phyloP scores from a whole-genome alignment of 2,888 invertebrate species.

The Cerceris rybyensis region DNA sequence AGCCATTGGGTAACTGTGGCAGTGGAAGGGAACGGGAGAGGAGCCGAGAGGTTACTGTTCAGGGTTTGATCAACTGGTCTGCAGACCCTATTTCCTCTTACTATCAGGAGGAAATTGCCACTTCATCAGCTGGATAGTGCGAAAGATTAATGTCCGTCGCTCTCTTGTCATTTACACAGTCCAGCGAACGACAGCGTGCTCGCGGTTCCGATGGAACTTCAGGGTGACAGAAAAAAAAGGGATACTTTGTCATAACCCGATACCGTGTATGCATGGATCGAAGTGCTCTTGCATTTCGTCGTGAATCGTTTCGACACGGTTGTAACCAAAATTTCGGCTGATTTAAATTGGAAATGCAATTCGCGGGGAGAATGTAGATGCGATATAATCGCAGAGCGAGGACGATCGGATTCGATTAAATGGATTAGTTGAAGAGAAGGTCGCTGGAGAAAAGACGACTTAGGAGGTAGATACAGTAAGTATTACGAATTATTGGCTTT shows the following conservation, averaged over 20 bases:
- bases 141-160: slow-evolving; percentile 72
- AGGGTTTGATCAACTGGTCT: slow-evolving; percentile 74
- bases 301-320: not conserved
- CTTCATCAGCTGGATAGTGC: slow-evolving; percentile 77
- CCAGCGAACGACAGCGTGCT: slow-evolving; percentile 31
- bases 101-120: slow-evolving; percentile 80
- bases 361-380: slow-evolving; percentile 10
- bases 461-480: not conserved
- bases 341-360: slow-evolving; percentile 22
- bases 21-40: slow-evolving; percentile 58
- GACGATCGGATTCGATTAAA: not conserved
- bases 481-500: too few species aligned
- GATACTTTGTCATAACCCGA: slow-evolving; percentile 14
- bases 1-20: slow-evolving; percentile 64
- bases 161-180: slow-evolving; percentile 67
- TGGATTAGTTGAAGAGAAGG: not conserved
- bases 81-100: slow-evolving; percentile 79
- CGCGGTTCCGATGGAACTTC: slow-evolving; percentile 35
- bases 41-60: slow-evolving; percentile 65
- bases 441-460: not conserved
- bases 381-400: not conserved
- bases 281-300: not conserved
- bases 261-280: not conserved
- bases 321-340: slow-evolving; percentile 2
- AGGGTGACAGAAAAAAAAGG: slow-evolving; percentile 34